phyloP scores from a whole-genome alignment of 2,888 invertebrate species.

The Lumbricus terrestris region DNA sequence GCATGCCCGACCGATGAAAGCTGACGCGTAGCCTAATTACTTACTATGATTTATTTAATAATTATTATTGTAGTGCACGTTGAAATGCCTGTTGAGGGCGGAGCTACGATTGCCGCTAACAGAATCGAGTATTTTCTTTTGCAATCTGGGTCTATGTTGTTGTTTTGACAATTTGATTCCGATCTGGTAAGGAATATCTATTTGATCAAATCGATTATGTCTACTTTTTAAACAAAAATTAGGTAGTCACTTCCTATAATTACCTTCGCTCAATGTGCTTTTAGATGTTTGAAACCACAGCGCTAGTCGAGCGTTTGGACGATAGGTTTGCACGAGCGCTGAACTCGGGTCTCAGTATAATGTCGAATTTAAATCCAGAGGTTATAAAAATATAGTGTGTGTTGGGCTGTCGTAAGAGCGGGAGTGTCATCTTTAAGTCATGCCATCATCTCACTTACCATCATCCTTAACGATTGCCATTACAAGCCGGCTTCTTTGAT shows the following conservation, averaged over 20 bases:
- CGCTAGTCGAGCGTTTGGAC: background rate
- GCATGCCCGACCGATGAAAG: background rate
- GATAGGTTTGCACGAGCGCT: background rate
- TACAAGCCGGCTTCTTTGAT: background rate
- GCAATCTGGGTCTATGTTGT: slow-evolving; percentile 3
- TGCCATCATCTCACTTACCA: background rate
- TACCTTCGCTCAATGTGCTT: background rate
- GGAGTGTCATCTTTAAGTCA: background rate
- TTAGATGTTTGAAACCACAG: background rate
- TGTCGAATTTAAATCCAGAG: background rate
- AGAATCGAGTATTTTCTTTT: background rate
- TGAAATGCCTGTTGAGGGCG: background rate
- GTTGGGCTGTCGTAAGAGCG: background rate
- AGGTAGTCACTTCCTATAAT: background rate
- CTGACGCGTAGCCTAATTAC: background rate
- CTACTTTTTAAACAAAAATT: background rate
- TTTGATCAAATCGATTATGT: no score
- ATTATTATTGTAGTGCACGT: no score
- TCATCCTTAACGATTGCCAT: background rate
- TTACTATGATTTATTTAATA: background rate
- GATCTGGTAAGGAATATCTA: background rate
- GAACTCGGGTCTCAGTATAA: background rate
- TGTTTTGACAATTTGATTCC: background rate
- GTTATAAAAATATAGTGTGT: background rate
- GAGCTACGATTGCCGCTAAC: background rate